Conservation (phyloP, 2,888 invertebrate species). For the Ypsolopha scabrella region DNA sequence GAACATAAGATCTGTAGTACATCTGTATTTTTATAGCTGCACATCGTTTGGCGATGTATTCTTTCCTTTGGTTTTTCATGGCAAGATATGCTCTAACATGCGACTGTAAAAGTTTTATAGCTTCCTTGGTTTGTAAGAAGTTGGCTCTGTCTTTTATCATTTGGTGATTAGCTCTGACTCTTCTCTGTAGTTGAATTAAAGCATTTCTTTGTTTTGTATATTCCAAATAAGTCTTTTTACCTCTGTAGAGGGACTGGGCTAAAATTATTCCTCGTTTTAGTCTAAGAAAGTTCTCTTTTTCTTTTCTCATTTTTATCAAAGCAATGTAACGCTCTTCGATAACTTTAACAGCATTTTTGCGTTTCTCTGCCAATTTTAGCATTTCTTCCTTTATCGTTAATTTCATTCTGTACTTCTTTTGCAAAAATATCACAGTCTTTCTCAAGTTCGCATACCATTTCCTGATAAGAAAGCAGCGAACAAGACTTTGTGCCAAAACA, state of each 20-base stretch:
- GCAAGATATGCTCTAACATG: slow-evolving; percentile 39
- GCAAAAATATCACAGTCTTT: slow-evolving; percentile 33
- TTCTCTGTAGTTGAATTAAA: slow-evolving; percentile 57
- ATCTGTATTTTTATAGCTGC: slow-evolving; percentile 47
- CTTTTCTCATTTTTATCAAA: slow-evolving; percentile 36
- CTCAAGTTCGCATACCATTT: slow-evolving; percentile 28
- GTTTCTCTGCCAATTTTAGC: slow-evolving; percentile 21
- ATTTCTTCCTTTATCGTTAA: slow-evolving; percentile 41
- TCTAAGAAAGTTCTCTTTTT: slow-evolving; percentile 29
- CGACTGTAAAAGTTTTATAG: slow-evolving; percentile 56
- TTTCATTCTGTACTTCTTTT: slow-evolving; percentile 46
- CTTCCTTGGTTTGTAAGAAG: slow-evolving; percentile 42
- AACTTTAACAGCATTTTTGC: slow-evolving; percentile 24
- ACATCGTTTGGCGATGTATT: slow-evolving; percentile 39
- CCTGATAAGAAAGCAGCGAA: slow-evolving; percentile 32
- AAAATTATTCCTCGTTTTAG: slow-evolving; percentile 34
- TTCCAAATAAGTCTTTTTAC: slow-evolving; percentile 40
- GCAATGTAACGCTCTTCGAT: slow-evolving; percentile 33
- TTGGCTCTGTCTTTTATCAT: slow-evolving; percentile 37
- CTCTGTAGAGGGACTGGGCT: slow-evolving; percentile 60
- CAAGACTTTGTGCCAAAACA: slow-evolving; percentile 31
- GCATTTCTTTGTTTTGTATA: slow-evolving; percentile 34
- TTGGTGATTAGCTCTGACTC: slow-evolving; percentile 48
- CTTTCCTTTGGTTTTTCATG: slow-evolving; percentile 24
- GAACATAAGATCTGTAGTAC: slow-evolving; percentile 24